Base-by-base conservation (phyloP, 23 tunicate genomes). In the Aplidium turbinatum region DNA sequence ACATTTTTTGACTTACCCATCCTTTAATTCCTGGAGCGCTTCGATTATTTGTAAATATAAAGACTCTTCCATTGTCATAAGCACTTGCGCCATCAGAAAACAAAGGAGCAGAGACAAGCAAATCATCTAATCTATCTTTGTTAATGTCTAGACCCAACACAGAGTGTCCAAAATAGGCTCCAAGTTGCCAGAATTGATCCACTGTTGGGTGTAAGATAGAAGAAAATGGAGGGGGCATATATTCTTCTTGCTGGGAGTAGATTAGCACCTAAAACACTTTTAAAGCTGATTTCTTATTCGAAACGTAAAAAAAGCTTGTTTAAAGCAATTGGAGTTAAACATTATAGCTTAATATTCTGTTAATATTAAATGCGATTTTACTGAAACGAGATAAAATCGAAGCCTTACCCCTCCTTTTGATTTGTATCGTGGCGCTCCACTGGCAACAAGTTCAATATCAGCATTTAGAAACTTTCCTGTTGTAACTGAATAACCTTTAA, bases 101-200 rank as follows among this genome's bases (percentile, higher is more conserved):
- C 4, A 58, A 9, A n/a, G 80, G 80, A 28, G 63, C 68, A 3
- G 80, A 56, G 0, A 75, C 80, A 36, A 75, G 36, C 24, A 75
- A 33, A 56, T 75, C 80, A 38, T 75, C 80, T 23, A n/a, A 58
- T 4, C 47, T 52, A 33, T 75, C 80, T 4, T 32, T 0, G 80
- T 75, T 75, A 23, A 75, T 11, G 38, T 75, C 80, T 62, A 34
- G 38, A 5, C 32, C 47, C 5, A 75, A 19, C 25, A 75, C 80
- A 32, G 73, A 29, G 22, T 75, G 80, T 24, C 80, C 80, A 21
- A 27, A 75, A 35, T 75, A 75, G 11, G 40, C 72, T 4, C 80
- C 80, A 1, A 75, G 24, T 58, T 75, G 80, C 80, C 80, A 75
- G 9, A 48, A 33, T 28, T 29, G 22, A 18, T 47, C 27, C 4